Evolutionary conservation across 2,888 invertebrate genomes (phyloP).

Genomic region (Hydropsyche betteni): DNA sequence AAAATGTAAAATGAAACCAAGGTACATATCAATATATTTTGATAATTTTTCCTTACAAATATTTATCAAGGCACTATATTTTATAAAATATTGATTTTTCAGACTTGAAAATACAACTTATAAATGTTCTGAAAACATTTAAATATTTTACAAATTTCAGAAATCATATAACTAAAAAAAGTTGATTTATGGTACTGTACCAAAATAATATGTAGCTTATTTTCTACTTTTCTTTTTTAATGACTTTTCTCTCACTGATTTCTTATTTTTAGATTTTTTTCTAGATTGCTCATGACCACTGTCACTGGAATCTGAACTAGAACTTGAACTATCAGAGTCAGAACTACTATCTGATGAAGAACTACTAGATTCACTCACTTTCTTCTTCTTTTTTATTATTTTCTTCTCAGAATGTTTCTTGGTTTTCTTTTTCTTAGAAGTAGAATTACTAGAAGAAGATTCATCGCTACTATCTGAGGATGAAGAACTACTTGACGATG

Average conservation of each 20-base stretch:
- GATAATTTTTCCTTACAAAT: too few species aligned
- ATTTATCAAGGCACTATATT: constrained; percentile 30
- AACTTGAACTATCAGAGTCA: constrained; percentile 52
- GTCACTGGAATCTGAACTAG: constrained; percentile 48
- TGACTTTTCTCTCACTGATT: constrained; percentile 47
- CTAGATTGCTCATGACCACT: constrained; percentile 50
- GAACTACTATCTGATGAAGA: constrained; percentile 57
- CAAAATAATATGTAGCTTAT: constrained; percentile 23
- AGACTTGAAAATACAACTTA: too few species aligned
- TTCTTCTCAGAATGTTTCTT: constrained; percentile 56
- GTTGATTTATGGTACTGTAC: too few species aligned
- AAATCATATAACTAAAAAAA: too few species aligned
- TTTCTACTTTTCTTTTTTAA: constrained; percentile 44
- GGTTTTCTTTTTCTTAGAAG: constrained; percentile 56
- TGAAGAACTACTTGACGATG: constrained; percentile 59
- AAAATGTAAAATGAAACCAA: too few species aligned
- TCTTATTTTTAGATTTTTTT: constrained; percentile 51
- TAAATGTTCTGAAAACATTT: too few species aligned
- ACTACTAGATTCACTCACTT: constrained; percentile 56
- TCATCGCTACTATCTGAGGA: constrained; percentile 53
- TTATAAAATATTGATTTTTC: background rate
- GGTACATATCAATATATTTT: too few species aligned
- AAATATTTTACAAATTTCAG: too few species aligned
- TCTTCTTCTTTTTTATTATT: constrained; percentile 58
- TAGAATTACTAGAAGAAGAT: constrained; percentile 54